Conservation (phyloP, 2,797 vertebrate genomes). For the Argyrosomus regius region DNA sequence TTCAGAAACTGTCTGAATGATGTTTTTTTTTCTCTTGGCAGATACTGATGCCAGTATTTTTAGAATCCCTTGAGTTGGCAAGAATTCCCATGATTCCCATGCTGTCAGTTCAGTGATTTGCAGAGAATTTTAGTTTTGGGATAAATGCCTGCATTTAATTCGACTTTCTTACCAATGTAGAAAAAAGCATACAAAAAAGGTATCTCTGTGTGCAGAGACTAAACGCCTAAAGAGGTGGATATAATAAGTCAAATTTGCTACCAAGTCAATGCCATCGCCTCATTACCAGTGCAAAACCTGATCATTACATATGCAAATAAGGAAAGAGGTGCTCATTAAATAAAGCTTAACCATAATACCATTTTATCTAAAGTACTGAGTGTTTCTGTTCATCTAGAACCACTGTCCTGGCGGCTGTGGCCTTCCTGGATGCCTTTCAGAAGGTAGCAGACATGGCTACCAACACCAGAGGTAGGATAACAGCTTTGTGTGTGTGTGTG, state of each 20-base stretch:
- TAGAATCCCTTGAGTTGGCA: too few species aligned
- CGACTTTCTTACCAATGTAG: too few species aligned
- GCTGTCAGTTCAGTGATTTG: background rate
- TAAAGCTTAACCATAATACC: background rate
- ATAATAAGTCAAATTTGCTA: background rate
- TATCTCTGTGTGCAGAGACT: background rate
- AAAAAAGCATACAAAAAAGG: too few species aligned
- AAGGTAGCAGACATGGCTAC: conserved; percentile 99
- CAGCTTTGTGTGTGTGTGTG: conserved; percentile 18
- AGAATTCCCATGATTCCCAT: background rate
- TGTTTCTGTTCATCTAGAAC: conserved; percentile 84
- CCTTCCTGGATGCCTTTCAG: conserved; percentile 98
- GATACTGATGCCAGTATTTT: too few species aligned
- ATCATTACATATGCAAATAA: background rate
- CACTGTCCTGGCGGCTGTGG: conserved; percentile 94
- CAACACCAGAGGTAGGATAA: conserved; percentile 94
- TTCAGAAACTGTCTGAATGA: background rate
- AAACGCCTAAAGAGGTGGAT: background rate
- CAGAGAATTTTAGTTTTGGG: too few species aligned
- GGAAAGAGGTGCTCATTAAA: background rate
- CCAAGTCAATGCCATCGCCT: background rate
- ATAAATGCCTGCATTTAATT: background rate
- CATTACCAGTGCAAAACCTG: background rate
- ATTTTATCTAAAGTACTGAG: background rate
- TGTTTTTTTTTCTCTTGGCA: too few species aligned